phyloP scores from a whole-genome alignment of 1,140 invertebrate genomes.

The Ceratina australensis region DNA sequence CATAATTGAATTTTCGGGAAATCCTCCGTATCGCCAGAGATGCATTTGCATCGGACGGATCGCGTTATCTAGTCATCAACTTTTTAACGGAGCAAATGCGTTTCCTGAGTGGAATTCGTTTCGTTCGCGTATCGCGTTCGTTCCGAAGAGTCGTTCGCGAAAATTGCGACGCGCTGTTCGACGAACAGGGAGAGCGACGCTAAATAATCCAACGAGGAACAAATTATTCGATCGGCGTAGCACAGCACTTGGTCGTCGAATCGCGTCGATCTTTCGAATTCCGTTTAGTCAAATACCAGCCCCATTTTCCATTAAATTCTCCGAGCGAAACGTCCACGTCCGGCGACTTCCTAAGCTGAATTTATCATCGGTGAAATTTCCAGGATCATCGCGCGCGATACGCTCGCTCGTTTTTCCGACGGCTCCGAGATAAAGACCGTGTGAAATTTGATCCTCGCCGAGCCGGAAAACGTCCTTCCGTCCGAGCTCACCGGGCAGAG shows the following conservation, averaged over 20 bases:
- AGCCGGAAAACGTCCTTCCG: background rate
- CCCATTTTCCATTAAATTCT: no score
- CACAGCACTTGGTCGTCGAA: background rate
- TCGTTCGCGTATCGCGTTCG: background rate
- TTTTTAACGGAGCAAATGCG: background rate
- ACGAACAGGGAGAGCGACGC: no score
- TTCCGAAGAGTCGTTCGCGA: background rate
- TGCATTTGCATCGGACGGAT: background rate
- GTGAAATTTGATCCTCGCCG: background rate
- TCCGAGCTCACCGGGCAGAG: background rate
- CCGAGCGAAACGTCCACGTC: no score
- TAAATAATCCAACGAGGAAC: background rate
- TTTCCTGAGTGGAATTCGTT: background rate
- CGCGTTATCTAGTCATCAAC: background rate
- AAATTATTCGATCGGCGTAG: background rate
- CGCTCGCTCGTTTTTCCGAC: conserved; percentile 14
- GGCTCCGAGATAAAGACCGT: background rate
- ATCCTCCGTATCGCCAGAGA: background rate
- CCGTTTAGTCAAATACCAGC: background rate
- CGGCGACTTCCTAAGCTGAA: background rate
- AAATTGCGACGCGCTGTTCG: background rate
- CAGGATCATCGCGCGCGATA: background rate
- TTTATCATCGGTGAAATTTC: background rate
- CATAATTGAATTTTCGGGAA: conserved; percentile 33
- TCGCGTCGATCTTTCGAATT: background rate